Base-by-base conservation (phyloP, 2,797 vertebrate species). In the Australoheros facetus region DNA sequence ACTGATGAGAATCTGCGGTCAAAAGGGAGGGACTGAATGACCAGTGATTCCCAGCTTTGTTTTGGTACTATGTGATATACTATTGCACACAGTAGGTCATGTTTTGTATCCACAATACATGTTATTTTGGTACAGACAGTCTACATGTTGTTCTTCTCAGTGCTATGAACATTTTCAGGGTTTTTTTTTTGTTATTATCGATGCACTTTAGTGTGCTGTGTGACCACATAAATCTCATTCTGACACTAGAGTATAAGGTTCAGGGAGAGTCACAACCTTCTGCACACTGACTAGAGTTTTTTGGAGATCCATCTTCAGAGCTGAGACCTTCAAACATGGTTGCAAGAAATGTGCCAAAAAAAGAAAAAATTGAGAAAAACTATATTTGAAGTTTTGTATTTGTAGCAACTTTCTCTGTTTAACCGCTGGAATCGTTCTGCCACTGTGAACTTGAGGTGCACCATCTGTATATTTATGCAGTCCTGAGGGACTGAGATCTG, bases 401-500 rank as follows among this genome's bases (percentile, higher is more conserved):
- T 48, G 23, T 28, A 16, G 11, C 39, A 48, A 17, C 37, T 48
- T 58, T 51, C 4, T 3, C 37, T 7, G 7, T 73, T 73, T 81
- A 2, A 37, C 51, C 8, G 17, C 2, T 60, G 34, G 56, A 82
- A 12, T 78, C 4, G 71, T 17, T 84, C 71, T 75, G 28, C 16
- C 39, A 77, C 37, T 12, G 78, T 75, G 19, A 79, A 78, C 21
- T 55, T 10, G 21, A 84, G 69, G 53, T 66, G 55, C 73, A 75
- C 57, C 73, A 62, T 79, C 56, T 85, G 55, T 56, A 70, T 85
- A 53, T 73, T 57, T 74, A 42, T 28, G 39, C 17, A 62, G 26
- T 53, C 73, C 77, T 56, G 59, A 77, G 48, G 64, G 28, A 62
- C 80, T 21, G 51, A 16, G 39, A 72, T 34, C 34, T 79, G 83